These are phyloP conservation scores for Neosilurus mollespiculum DNA, from an alignment of 2,797 vertebrate genomes.

Conservation along the genomic window DNA sequence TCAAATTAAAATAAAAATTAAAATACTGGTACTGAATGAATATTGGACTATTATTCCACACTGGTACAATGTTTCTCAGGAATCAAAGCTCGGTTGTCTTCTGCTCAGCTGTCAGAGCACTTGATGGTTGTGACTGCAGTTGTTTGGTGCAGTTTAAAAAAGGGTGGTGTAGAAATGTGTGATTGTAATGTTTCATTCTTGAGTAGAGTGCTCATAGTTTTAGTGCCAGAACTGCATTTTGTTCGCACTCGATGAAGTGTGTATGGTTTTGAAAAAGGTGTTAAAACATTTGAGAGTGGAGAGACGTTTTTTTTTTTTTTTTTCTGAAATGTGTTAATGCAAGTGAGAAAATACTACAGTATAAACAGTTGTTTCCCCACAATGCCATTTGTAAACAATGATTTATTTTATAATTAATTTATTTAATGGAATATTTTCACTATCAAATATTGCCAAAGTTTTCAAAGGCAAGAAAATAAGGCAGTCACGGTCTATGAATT, in stretches of 20 bases:
- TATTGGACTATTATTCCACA: neutral
- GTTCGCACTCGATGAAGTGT: constrained; percentile 15
- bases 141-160: neutral
- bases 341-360: neutral
- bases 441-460: neutral
- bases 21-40: neutral
- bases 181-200: neutral
- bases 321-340: neutral
- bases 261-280: constrained; percentile 2
- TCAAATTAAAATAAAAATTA: neutral
- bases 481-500: neutral
- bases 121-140: neutral
- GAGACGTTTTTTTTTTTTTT: neutral
- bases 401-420: neutral
- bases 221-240: neutral
- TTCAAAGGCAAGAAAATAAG: neutral
- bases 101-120: neutral
- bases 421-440: neutral
- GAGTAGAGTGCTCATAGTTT: neutral
- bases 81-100: neutral
- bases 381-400: neutral
- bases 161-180: neutral
- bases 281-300: constrained; percentile 1
- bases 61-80: neutral
- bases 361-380: constrained; percentile 1